Evolutionary conservation across 2,113 vertebrate genomes (phyloP), one percentile per base, ranked within the genome.

Genomic region (Sardina pilchardus): DNA sequence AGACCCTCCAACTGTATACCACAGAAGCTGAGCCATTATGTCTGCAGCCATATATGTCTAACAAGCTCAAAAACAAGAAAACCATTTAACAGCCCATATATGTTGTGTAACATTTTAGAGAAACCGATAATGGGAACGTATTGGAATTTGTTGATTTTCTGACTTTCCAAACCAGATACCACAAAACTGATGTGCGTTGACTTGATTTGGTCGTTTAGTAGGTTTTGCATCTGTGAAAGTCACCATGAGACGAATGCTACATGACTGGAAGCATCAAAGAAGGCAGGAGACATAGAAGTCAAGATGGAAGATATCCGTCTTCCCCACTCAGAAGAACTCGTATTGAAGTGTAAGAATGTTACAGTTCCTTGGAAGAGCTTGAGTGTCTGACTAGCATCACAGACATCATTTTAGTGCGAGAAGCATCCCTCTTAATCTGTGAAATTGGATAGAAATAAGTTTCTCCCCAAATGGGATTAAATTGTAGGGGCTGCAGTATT

Each of bases 391-490:
- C 48, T 82, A 84, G 85, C 80, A 75, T 47, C 81, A 90, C 30
- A 83, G 85, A 92, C 86, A 89, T 53, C 19, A 86, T 88, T 90
- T 87, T 84, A 63, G 87, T 82, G 39, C 50, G 78, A 85, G 71
- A 16, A 91, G 88, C 87, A 90, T 88, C 87, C 89, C 89, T 92
- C 87, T 82, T 93, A 94, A 94, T 94, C 93, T 94, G 92, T 95
- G 92, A 95, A 94, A 95, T 92, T 93, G 92, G 93, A 95, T 94
- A 89, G 91, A 92, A 92, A 92, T 93, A 91, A 92, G 84, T 94
- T 92, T 89, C 89, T 86, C 87, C 88, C 91, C 88, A 94, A 94
- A 94, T 94, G 90, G 92, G 93, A 94, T 95, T 94, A 94, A 93
- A 93, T 90, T 91, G 91, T 91, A 92, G 90, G 88, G 91, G 91